A percentile compares a stretch with the other conserved stretches of the same genome.
Conservation (phyloP, 92 coral and sea anemone genomes). For the Heteractis magnifica region DNA sequence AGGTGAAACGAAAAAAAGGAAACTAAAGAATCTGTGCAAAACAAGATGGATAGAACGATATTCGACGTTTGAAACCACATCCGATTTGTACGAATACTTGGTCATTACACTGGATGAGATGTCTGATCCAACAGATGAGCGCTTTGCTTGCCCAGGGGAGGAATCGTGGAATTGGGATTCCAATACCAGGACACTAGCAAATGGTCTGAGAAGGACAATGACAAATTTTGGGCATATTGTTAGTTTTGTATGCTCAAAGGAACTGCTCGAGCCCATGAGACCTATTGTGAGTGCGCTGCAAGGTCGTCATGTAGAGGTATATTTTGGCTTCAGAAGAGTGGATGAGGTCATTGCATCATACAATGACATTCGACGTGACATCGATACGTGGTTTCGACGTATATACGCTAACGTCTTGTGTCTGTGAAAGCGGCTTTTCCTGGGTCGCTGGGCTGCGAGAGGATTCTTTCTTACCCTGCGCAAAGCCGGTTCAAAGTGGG, state of each 20-base stretch:
- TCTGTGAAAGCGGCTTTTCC: no score
- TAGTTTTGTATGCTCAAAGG: conserved; percentile 65
- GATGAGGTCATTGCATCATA: conserved; percentile 55
- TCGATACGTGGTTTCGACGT: conserved; percentile 63
- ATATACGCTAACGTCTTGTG: conserved; percentile 54
- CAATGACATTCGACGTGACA: conserved; percentile 53
- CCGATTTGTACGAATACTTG: conserved; percentile 57
- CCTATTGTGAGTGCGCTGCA: conserved; percentile 63
- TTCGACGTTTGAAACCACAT: conserved; percentile 55
- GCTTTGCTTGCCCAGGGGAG: conserved; percentile 50
- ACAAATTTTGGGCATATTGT: conserved; percentile 68
- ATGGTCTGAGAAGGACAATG: conserved; percentile 71
- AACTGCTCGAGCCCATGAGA: conserved; percentile 69
- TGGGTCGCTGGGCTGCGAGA: no score
- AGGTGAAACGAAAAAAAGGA: conserved; percentile 58
- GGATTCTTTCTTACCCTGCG: no score
- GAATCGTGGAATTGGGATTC: conserved; percentile 65
- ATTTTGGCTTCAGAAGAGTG: conserved; percentile 54
- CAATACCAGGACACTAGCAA: conserved; percentile 67
- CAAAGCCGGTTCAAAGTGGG: no score
- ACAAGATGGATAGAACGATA: conserved; percentile 58
- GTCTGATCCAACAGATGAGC: conserved; percentile 67
- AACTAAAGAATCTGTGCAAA: conserved; percentile 58
- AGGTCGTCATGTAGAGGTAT: conserved; percentile 65
- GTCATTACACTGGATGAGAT: conserved; percentile 64